These are phyloP conservation scores for Amblyteles armatorius DNA, from an alignment of 2,888 invertebrate species.

Conservation along the genomic window DNA sequence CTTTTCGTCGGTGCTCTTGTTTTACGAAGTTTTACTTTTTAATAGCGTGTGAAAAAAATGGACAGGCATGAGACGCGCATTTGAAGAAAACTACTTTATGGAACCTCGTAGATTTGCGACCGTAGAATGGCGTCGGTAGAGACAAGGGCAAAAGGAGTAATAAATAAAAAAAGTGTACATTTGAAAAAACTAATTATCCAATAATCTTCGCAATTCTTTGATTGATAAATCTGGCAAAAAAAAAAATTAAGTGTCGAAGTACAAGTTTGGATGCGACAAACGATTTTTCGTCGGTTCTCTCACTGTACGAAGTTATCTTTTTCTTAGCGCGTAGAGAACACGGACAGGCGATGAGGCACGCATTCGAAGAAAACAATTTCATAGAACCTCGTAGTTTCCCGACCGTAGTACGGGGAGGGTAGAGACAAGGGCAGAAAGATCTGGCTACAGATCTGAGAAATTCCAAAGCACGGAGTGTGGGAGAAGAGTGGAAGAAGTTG, in stretches of 20 bases:
- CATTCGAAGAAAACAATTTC: constrained; percentile 16
- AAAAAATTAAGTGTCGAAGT: background rate
- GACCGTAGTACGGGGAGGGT: background rate
- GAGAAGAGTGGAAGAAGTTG: constrained; percentile 53
- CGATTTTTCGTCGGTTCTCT: background rate
- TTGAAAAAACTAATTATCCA: too few relatives aligned
- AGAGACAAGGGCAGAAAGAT: background rate
- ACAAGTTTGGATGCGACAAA: background rate
- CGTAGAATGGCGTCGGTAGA: background rate
- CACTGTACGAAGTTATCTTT: too few relatives aligned
- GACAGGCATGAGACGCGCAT: constrained; percentile 42
- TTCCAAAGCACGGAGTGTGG: constrained; percentile 27
- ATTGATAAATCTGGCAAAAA: too few relatives aligned
- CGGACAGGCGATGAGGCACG: constrained; percentile 39
- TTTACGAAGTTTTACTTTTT: too few relatives aligned
- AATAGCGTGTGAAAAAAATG: background rate
- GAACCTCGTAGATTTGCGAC: constrained; percentile 10
- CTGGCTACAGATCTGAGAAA: constrained; percentile 44
- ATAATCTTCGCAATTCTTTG: too few relatives aligned
- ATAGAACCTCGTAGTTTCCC: constrained; percentile 16
- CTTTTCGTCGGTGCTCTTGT: too few relatives aligned
- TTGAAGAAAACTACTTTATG: constrained; percentile 16
- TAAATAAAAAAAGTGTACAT: too few relatives aligned
- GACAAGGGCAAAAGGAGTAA: background rate
- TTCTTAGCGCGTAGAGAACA: background rate